Evolutionary conservation across 2,888 invertebrate species (phyloP).

Genomic region (Chrysomela aeneicollis): DNA sequence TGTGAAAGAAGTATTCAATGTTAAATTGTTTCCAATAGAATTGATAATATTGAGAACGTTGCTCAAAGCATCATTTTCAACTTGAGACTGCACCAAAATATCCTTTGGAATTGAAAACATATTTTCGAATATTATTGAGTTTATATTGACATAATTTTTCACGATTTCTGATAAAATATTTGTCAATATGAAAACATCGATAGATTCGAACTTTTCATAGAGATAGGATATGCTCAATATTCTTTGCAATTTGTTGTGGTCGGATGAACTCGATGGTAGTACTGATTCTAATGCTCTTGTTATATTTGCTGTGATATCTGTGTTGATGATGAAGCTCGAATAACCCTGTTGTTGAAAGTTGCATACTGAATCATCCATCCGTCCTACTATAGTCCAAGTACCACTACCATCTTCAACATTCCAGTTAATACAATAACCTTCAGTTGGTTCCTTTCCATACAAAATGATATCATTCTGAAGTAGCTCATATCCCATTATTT

Average conservation of each 20-base stretch:
- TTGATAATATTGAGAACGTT: slow-evolving; percentile 13
- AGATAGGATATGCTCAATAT: slow-evolving; percentile 29
- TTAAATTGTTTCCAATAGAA: background rate
- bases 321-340: background rate
- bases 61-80: background rate
- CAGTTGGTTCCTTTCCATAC: background rate
- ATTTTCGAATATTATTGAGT: slow-evolving; percentile 31
- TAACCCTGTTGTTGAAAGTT: background rate
- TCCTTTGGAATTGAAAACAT: slow-evolving; percentile 23
- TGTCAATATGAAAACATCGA: slow-evolving; percentile 31
- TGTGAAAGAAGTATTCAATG: background rate
- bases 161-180: slow-evolving; percentile 23
- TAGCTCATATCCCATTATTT: background rate
- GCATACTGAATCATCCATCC: slow-evolving; percentile 3
- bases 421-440: background rate
- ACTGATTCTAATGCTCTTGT: slow-evolving; percentile 24
- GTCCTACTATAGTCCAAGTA: background rate
- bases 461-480: background rate
- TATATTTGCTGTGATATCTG: slow-evolving; percentile 9
- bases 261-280: slow-evolving; percentile 10
- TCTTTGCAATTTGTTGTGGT: slow-evolving; percentile 24
- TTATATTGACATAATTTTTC: slow-evolving; percentile 6
- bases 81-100: slow-evolving; percentile 18
- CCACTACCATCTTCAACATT: background rate
- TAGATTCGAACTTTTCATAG: slow-evolving; percentile 26